These are phyloP conservation scores for Tricholauxania praeusta DNA, from an alignment of 2,888 invertebrate genomes.

Conservation along the genomic window DNA sequence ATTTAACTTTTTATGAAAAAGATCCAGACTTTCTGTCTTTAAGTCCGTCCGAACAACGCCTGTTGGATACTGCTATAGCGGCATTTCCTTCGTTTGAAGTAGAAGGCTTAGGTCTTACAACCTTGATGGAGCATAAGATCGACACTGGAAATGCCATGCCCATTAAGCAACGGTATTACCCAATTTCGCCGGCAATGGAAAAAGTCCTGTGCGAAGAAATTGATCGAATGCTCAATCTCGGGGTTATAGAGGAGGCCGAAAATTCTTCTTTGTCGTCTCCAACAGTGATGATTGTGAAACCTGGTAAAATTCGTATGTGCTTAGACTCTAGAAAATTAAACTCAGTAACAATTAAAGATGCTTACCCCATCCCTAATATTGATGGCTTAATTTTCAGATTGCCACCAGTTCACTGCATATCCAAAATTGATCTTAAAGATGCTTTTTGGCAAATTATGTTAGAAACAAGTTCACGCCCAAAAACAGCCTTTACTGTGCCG, in stretches of 20 bases:
- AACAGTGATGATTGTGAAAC: neutral
- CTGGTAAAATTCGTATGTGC: slow-evolving; percentile 13
- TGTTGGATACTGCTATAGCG: neutral
- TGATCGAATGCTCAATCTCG: neutral
- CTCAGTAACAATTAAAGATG: slow-evolving; percentile 20
- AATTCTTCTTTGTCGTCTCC: neutral
- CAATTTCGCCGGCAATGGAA: no score
- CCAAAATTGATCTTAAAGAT: slow-evolving; percentile 26
- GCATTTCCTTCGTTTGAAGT: slow-evolving; percentile 8
- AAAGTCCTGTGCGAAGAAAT: neutral
- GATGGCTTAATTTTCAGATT: slow-evolving; percentile 22
- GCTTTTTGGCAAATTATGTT: slow-evolving; percentile 30
- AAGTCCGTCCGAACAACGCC: neutral
- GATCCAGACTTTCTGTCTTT: neutral
- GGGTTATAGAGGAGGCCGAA: slow-evolving; percentile 5
- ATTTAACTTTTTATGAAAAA: neutral
- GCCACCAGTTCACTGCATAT: slow-evolving; percentile 16
- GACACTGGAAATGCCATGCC: slow-evolving; percentile 2
- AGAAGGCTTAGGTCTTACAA: slow-evolving; percentile 5
- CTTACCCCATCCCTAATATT: slow-evolving; percentile 24
- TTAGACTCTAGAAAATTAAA: slow-evolving; percentile 3
- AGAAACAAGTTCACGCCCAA: neutral
- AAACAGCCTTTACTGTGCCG: slow-evolving; percentile 11
- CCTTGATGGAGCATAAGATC: neutral
- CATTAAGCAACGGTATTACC: no score